Percentiles rank a stretch among this genome's conserved stretches.
Conservation (phyloP, 2,797 vertebrate genomes). For the Liasis olivaceus region DNA sequence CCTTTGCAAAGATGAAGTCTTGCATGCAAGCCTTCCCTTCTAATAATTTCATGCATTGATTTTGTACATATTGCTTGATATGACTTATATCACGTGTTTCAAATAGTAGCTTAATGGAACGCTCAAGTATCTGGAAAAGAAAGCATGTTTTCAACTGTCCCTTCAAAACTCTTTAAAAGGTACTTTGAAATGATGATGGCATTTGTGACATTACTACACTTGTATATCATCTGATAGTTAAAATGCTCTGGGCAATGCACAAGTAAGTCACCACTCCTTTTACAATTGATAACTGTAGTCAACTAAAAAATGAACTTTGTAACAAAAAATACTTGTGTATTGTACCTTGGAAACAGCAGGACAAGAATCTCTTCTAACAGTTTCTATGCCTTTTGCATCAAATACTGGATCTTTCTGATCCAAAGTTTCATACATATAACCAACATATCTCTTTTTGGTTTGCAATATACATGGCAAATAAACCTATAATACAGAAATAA, state of each 20-base stretch:
- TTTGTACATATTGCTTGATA: constrained; percentile 94
- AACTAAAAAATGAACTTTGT: neutral
- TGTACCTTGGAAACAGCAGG: constrained; percentile 98
- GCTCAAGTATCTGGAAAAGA: constrained; percentile 88
- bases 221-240: neutral
- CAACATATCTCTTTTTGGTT: constrained; percentile 98
- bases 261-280: neutral
- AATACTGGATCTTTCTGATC: constrained; percentile 95
- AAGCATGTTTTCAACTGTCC: constrained; percentile 37
- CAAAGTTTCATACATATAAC: constrained; percentile 96
- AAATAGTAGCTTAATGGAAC: constrained; percentile 96
- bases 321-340: neutral
- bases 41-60: constrained; percentile 91
- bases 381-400: constrained; percentile 98
- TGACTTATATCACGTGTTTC: constrained; percentile 96
- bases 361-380: constrained; percentile 92
- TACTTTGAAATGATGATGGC: neutral
- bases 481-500: constrained; percentile 75
- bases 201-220: neutral
- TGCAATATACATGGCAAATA: constrained; percentile 97
- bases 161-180: neutral
- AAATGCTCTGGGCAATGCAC: neutral
- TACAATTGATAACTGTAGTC: neutral
- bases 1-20: constrained; percentile 96
- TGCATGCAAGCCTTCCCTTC: constrained; percentile 94